Evolutionary conservation across 2,113 vertebrate genomes (phyloP).

Genomic region (Pyxicephalus adspersus): DNA sequence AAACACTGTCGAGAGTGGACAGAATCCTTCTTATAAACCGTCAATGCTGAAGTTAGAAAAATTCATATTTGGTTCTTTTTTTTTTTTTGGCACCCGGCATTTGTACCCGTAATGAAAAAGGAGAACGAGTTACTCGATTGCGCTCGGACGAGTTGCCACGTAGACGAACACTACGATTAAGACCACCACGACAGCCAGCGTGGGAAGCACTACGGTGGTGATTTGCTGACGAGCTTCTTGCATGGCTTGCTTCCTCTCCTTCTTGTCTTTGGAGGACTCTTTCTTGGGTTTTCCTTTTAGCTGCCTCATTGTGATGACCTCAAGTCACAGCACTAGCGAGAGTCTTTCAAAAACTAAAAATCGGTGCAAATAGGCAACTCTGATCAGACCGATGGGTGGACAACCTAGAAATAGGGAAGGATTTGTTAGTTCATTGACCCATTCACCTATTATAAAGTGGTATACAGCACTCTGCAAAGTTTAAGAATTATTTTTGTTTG

Average conservation of each 20-base stretch:
- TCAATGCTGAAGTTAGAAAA: conserved; percentile 44
- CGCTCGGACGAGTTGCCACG: conserved; percentile 87
- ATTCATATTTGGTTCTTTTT: conserved; percentile 60
- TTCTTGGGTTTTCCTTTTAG: conserved; percentile 97
- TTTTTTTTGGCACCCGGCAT: conserved; percentile 24
- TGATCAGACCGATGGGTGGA: background rate
- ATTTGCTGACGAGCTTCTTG: conserved; percentile 94
- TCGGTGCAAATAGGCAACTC: background rate
- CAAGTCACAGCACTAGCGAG: background rate
- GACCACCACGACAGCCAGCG: conserved; percentile 83
- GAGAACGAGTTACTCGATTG: conserved; percentile 74
- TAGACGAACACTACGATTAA: conserved; percentile 95
- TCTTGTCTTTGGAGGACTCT: conserved; percentile 95
- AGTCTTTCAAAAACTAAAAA: background rate
- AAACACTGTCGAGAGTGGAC: conserved; percentile 64
- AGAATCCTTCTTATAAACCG: conserved; percentile 58
- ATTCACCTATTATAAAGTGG: too few species aligned
- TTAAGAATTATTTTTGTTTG: too few species aligned
- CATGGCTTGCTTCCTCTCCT: conserved; percentile 96
- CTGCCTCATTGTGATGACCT: conserved; percentile 85
- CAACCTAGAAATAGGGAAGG: conserved; percentile 56
- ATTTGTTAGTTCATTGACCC: conserved; percentile 37
- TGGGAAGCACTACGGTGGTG: conserved; percentile 90
- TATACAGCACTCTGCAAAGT: too few species aligned
- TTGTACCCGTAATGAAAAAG: background rate